Evolutionary conservation across 1,140 invertebrate species (phyloP), one percentile per base, ranked within the genome.

Genomic region (Lineus longissimus): DNA sequence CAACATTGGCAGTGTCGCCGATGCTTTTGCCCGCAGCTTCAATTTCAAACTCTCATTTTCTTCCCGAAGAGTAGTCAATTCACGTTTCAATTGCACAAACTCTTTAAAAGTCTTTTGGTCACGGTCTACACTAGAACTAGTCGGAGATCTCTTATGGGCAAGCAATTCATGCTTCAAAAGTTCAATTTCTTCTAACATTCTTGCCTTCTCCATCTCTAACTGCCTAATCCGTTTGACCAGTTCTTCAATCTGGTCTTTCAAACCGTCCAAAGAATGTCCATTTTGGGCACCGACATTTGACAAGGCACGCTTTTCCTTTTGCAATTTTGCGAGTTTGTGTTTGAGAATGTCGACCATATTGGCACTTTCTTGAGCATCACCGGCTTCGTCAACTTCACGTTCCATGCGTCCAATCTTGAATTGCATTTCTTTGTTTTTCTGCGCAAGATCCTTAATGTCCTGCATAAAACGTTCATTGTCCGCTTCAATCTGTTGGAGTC

Each of bases 81-180:
- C 68, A 41, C 75, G 58, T 61, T 76, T 76, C 47, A 76, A 40
- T 7, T 62, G 33, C 13, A 76, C 72, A 67, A 72, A 76, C 23
- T 76, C 73, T 59, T 70, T 70, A 59, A 76, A 76, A 15, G 68
- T 67, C 36, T 70, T 63, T 22, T 69, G 66, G 11, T 71, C 68
- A 23, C 67, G 62, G n/a, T 70, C 67, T 30, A 64, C 29, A 13
- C 13, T 25, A 36, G 33, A 36, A 15, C 33, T 15, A 36, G 6
- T 36, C 15, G 33, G 15, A 4, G 15, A 36, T 36, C 15, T 36
- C 15, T 15, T 36, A 36, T 15, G 33, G 15, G 6, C 15, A 11
- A 58, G 36, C 19, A 68, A 66, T 36, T 69, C 62, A 61, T 67
- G 65, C 23, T 43, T 60, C 33, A 70, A 19, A 13, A 65, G 30